Evolutionary conservation across 2,888 invertebrate species (phyloP).

Genomic region (Monoplex corrugatus): DNA sequence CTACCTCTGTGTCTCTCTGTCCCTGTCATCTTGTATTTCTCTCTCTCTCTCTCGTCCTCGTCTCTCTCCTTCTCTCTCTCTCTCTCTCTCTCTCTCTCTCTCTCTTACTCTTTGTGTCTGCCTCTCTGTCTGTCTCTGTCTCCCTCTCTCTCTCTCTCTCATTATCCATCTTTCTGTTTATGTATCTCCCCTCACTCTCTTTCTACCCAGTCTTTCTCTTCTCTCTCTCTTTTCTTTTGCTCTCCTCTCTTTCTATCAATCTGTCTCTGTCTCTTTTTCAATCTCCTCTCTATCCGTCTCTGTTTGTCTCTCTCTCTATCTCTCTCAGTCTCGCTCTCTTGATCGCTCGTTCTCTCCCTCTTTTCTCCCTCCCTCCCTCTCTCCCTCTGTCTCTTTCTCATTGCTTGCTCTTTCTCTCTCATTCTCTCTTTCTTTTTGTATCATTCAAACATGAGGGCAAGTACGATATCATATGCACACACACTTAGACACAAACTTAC

Average conservation of each 20-base stretch:
- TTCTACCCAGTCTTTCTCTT: not conserved
- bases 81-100: not conserved
- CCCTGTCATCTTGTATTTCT: not conserved
- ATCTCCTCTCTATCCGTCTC: not conserved
- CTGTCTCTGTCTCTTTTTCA: not conserved
- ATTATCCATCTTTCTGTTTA: not conserved
- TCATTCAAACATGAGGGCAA: not conserved
- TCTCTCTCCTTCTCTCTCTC: not conserved
- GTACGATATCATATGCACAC: not conserved
- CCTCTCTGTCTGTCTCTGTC: slow-evolving; percentile 38
- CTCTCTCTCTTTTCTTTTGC: not conserved
- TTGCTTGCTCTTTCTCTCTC: slow-evolving; percentile 29
- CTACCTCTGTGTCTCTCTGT: not conserved
- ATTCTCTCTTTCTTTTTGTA: slow-evolving; percentile 32
- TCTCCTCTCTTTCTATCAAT: not conserved
- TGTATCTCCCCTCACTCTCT: not conserved
- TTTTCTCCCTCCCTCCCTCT: too few relatives aligned
- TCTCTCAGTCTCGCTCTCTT: not conserved
- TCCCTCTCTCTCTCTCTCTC: not conserved
- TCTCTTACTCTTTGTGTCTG: not conserved
- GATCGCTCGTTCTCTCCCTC: not conserved
- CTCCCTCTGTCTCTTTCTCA: too few relatives aligned
- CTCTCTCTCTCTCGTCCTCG: not conserved
- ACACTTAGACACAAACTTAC: not conserved
- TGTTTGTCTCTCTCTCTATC: not conserved